phyloP scores from a whole-genome alignment of 2,888 invertebrate species.

The Apotomis betuletana region DNA sequence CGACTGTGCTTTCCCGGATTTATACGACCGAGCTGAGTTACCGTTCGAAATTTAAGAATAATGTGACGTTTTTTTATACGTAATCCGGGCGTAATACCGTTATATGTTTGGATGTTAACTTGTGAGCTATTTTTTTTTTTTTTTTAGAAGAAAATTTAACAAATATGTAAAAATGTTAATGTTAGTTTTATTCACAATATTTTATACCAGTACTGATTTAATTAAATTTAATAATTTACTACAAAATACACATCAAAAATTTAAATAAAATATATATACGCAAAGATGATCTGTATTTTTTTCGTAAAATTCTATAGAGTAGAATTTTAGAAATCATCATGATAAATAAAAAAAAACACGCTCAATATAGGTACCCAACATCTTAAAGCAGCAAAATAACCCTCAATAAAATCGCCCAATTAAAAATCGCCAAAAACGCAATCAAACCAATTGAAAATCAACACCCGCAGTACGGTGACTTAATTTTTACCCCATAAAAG shows the following conservation, averaged over 20 bases:
- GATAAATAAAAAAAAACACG: background rate
- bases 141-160: background rate
- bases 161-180: background rate
- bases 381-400: background rate
- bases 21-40: conserved; percentile 53
- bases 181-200: too few relatives aligned
- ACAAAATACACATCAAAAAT: too few relatives aligned
- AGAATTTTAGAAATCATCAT: too few relatives aligned
- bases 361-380: background rate
- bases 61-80: conserved; percentile 39
- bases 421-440: conserved; percentile 11
- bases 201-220: too few relatives aligned
- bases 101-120: conserved; percentile 23
- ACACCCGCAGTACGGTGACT: conserved; percentile 70
- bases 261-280: too few relatives aligned
- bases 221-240: too few relatives aligned
- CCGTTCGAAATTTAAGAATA: conserved; percentile 49
- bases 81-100: conserved; percentile 27
- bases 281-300: too few relatives aligned
- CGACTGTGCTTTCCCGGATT: conserved; percentile 68
- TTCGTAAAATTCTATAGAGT: too few relatives aligned
- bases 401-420: conserved; percentile 14
- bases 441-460: conserved; percentile 67
- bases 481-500: conserved; percentile 83
- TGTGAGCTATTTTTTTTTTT: background rate